phyloP scores from a whole-genome alignment of 2,888 invertebrate genomes.

The Drosophila subsilvestris region DNA sequence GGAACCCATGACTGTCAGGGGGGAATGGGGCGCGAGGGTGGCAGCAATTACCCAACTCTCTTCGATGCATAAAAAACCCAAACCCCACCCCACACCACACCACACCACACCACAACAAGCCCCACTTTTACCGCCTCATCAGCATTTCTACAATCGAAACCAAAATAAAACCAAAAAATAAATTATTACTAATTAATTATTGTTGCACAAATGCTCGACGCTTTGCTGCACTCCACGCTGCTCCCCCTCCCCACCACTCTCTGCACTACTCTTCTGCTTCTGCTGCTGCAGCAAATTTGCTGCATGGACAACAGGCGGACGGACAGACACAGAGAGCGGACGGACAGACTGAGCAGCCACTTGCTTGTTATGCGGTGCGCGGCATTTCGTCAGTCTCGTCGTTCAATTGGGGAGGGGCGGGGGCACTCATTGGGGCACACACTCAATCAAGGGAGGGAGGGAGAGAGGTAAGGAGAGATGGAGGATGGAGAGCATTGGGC shows the following conservation, averaged over 20 bases:
- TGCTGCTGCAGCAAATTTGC: constrained; percentile 48
- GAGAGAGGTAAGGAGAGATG: background rate
- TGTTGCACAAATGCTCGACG: constrained; percentile 52
- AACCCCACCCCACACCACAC: no score
- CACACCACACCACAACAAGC: constrained; percentile 2
- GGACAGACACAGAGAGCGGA: background rate
- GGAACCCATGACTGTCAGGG: background rate
- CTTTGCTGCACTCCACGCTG: constrained; percentile 12
- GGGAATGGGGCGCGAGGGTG: background rate
- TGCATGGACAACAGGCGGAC: constrained; percentile 6
- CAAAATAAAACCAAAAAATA: constrained; percentile 30
- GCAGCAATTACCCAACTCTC: constrained; percentile 27
- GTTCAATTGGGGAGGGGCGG: constrained; percentile 56
- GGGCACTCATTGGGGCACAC: constrained; percentile 61
- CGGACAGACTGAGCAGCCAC: background rate
- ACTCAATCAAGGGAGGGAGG: constrained; percentile 41
- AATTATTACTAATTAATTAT: constrained; percentile 69
- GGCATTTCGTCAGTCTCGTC: constrained; percentile 65
- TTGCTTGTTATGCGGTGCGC: constrained; percentile 66
- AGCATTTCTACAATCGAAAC: constrained; percentile 43
- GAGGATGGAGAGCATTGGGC: constrained; percentile 36
- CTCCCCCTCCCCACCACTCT: background rate
- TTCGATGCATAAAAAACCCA: background rate
- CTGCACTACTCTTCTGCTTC: constrained; percentile 26
- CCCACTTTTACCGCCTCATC: constrained; percentile 35